phyloP scores from a whole-genome alignment of 2,797 vertebrate genomes.

The Hoplostethus mediterraneus region DNA sequence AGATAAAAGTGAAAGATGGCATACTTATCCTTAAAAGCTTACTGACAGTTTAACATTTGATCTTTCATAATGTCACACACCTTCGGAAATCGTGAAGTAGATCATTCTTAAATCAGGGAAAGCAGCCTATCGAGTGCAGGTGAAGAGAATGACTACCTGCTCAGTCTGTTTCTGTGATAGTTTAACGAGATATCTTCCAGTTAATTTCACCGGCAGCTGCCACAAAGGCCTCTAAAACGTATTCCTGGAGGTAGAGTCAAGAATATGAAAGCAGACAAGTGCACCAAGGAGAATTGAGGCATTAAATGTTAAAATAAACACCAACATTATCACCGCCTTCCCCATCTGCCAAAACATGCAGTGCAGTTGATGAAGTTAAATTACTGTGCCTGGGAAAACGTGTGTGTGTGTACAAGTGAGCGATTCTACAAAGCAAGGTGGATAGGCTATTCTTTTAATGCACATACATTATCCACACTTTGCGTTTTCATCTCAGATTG shows the following conservation, averaged over 20 bases:
- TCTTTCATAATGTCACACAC: conserved; percentile 18
- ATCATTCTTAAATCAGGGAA: conserved; percentile 7
- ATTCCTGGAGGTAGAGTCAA: conserved; percentile 7
- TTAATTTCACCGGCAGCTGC: conserved; percentile 32
- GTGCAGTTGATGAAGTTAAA: not conserved
- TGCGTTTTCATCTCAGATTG: conserved; percentile 28
- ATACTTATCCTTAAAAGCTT: too few relatives aligned
- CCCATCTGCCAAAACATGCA: conserved; percentile 12
- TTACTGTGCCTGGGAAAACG: not conserved
- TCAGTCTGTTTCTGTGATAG: conserved; percentile 6
- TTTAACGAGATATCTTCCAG: conserved; percentile 1
- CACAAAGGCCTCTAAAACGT: conserved; percentile 11
- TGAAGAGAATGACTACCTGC: not conserved
- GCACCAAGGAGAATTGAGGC: conserved; percentile 22
- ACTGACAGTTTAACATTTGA: conserved; percentile 22
- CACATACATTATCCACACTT: not conserved
- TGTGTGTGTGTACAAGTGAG: not conserved
- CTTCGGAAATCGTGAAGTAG: conserved; percentile 6
- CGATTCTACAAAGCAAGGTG: too few relatives aligned
- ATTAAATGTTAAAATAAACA: conserved; percentile 50
- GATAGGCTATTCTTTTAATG: not conserved
- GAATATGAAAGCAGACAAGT: conserved; percentile 27
- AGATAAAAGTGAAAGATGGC: conserved; percentile 11
- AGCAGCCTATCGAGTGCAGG: not conserved
- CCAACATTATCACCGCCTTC: conserved; percentile 4